phyloP scores from a whole-genome alignment of 2,888 invertebrate species.

The Acanthopleura granulata region DNA sequence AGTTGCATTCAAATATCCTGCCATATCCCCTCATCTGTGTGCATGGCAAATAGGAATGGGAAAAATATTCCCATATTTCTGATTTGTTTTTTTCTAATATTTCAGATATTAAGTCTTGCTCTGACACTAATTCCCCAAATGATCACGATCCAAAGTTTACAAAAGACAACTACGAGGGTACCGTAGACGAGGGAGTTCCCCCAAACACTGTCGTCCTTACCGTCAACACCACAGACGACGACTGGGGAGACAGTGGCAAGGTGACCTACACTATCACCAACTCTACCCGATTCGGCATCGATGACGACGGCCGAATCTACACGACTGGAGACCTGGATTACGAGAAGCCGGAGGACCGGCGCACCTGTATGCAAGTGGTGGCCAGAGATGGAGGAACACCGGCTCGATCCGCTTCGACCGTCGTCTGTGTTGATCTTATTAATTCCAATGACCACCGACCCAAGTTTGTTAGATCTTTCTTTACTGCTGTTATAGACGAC shows the following conservation, averaged over 20 bases:
- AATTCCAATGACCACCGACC: constrained; percentile 7
- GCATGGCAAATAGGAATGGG: too few relatives aligned
- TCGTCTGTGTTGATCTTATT: background rate
- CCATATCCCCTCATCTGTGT: too few relatives aligned
- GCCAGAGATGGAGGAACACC: constrained; percentile 7
- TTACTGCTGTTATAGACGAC: background rate
- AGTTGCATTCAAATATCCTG: too few relatives aligned
- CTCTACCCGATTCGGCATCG: background rate
- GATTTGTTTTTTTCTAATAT: background rate
- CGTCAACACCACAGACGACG: background rate
- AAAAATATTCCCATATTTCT: too few relatives aligned
- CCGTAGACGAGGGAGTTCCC: background rate
- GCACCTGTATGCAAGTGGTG: background rate
- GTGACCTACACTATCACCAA: constrained; percentile 1
- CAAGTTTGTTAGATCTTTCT: background rate
- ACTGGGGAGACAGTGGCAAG: background rate
- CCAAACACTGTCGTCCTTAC: background rate
- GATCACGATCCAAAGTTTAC: background rate
- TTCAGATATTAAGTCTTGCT: background rate
- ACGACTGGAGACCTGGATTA: background rate
- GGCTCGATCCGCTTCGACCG: background rate
- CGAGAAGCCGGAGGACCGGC: background rate
- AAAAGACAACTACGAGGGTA: background rate
- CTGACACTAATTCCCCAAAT: background rate
- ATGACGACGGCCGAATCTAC: background rate